Conservation (phyloP, 2,113 vertebrate species). For the Bambusicola thoracicus region DNA sequence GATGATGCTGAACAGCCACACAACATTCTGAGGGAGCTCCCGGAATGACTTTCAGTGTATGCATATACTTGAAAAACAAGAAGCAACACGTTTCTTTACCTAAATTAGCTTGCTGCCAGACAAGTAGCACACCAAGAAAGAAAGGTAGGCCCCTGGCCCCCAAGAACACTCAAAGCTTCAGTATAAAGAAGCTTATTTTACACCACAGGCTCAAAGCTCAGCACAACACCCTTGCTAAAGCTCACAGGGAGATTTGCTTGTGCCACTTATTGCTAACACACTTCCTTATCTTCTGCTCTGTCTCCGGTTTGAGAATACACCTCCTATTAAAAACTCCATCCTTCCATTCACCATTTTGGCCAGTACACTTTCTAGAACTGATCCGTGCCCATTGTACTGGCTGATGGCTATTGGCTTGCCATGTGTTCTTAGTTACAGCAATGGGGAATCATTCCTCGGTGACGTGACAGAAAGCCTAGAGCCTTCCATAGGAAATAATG, state of each 20-base stretch:
- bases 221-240: background rate
- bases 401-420: background rate
- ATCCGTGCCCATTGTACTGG: background rate
- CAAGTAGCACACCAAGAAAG: background rate
- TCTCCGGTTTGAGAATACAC: background rate
- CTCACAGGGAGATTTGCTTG: background rate
- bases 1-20: background rate
- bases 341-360: conserved; percentile 4
- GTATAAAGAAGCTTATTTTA: background rate
- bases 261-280: background rate
- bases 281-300: conserved; percentile 3
- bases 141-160: background rate
- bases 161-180: background rate
- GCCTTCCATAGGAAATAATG: background rate
- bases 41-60: background rate
- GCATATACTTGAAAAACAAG: background rate
- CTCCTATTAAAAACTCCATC: background rate
- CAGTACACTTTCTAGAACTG: background rate
- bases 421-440: background rate
- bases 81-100: background rate
- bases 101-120: background rate
- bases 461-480: background rate
- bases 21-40: background rate
- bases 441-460: background rate
- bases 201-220: background rate